These are phyloP conservation scores for Eulemur coronatus DNA, from an alignment of 2,797 vertebrate genomes.

Conservation along the genomic window DNA sequence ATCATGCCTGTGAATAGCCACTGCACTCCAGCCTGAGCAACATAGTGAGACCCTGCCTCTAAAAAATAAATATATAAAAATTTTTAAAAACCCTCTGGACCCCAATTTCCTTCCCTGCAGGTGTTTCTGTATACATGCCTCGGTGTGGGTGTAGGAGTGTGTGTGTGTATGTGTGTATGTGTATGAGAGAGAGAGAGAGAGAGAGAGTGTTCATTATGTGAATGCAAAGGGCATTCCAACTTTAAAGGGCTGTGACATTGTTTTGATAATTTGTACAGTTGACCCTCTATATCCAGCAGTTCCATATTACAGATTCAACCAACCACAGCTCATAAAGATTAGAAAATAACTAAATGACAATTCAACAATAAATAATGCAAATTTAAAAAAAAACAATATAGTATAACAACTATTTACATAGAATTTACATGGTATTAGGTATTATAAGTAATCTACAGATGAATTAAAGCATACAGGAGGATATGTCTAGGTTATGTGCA, in stretches of 20 bases:
- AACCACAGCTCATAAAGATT: background rate
- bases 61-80: background rate
- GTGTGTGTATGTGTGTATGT: background rate
- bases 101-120: background rate
- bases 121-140: background rate
- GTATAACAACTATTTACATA: background rate
- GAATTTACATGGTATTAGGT: too few species aligned
- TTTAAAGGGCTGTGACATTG: constrained; percentile 20
- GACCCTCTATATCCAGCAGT: background rate
- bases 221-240: background rate
- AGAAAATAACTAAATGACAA: background rate
- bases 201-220: background rate
- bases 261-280: background rate
- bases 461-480: background rate
- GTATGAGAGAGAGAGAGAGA: background rate
- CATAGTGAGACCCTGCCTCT: background rate
- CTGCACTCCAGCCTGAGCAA: background rate
- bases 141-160: fast-evolving
- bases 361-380: background rate
- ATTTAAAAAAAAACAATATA: background rate
- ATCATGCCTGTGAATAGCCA: background rate
- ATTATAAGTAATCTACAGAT: background rate
- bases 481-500: background rate
- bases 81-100: background rate
- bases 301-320: background rate